Percentiles rank a stretch among this genome's conserved stretches.
Evolutionary conservation across 2,113 vertebrate genomes (phyloP).

Genomic region (Euleptes europaea): DNA sequence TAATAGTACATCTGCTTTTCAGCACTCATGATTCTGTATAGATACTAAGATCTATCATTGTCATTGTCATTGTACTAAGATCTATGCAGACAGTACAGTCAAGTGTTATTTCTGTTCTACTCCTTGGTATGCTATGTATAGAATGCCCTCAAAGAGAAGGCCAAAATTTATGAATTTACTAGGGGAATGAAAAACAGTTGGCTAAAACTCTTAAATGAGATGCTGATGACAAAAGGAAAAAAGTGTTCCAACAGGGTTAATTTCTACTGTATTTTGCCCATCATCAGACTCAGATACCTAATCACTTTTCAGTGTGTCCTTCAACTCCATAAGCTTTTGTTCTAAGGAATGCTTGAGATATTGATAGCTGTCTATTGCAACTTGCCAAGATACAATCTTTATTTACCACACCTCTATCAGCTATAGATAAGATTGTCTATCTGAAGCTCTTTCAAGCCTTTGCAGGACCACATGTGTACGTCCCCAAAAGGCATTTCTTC

Average conservation of each 20-base stretch:
- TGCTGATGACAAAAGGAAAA: neutral
- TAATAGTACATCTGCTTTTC: neutral
- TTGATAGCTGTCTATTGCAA: neutral
- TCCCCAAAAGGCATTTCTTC: neutral
- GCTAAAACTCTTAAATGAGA: neutral
- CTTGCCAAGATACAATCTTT: neutral
- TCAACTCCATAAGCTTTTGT: neutral
- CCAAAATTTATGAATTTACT: neutral
- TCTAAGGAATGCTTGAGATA: neutral
- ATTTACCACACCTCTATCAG: neutral
- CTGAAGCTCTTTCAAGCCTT: too few species aligned
- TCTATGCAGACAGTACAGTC: too few species aligned
- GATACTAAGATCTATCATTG: neutral
- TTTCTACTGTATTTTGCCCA: neutral
- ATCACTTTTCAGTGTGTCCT: too few species aligned
- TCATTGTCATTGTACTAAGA: too few species aligned
- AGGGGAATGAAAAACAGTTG: neutral
- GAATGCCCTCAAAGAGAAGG: neutral
- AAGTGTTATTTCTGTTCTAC: neutral
- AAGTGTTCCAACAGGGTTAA: neutral
- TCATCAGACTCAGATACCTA: neutral
- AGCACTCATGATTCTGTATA: neutral
- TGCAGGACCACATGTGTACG: neutral
- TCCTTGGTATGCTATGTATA: neutral
- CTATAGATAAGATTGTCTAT: too few species aligned